Evolutionary conservation across 2,797 vertebrate genomes (phyloP), one percentile per base, ranked within the genome.

Genomic region (Pempheris klunzingeri): DNA sequence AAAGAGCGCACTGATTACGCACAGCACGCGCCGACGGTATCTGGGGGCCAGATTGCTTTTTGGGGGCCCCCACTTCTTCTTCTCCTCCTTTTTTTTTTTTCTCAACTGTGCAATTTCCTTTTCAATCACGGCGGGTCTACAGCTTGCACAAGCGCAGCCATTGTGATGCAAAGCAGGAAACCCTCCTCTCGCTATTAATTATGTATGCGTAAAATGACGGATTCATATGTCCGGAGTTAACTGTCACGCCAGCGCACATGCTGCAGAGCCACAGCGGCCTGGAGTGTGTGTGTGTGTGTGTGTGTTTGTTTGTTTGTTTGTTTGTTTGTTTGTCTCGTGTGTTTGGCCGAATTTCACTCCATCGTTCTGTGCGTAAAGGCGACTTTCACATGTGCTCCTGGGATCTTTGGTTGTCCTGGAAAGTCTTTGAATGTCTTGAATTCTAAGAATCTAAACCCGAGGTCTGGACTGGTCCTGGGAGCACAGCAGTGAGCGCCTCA

Each of bases 51-150:
- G 94, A 95, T 95, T 95, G 94, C 92, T 91, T 90, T n/a, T 85
- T 92, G 28, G 85, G 36, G 82, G 84, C n/a, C 81, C 80, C 60
- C 63, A 12, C 86, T 89, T 71, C 93, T 62, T 26, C 55, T 55
- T 2, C 43, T 71, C 9, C 84, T 2, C 30, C 30, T 26, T 1
- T 1, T 14, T 36, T 50, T 50, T 72, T 74, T 77, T 63, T 41
- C 44, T 68, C 71, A 75, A 87, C 82, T 80, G 90, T 93, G 95
- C 96, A 95, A 95, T 96, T 95, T 95, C 94, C 95, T 94, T 90
- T 93, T 90, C 90, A 90, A 73, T 92, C 88, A 83, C 77, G 61
- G 66, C 62, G 80, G 86, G 70, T 85, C 81, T 84, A 64, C 90
- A 87, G 91, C 87, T 84, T 87, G 86, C 90, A 83, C 89, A 86